A percentile compares a stretch with the other conserved stretches of the same genome.
Conservation (phyloP, 2,797 vertebrate genomes). For the Pantherophis alleghaniensis region DNA sequence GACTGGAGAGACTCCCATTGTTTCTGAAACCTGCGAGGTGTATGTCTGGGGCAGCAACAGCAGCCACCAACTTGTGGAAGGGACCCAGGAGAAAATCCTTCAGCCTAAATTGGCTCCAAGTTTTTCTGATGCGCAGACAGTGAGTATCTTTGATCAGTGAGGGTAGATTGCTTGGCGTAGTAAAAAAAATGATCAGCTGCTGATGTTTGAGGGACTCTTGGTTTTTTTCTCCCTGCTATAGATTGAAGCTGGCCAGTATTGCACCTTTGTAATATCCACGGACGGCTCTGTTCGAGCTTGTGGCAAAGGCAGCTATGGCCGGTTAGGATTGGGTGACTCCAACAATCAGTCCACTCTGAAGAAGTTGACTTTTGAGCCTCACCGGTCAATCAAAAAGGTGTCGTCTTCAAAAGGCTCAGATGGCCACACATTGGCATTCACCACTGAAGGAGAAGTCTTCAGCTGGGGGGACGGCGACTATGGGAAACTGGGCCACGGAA, state of each 20-base stretch:
- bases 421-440: slow-evolving; percentile 82
- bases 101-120: slow-evolving; percentile 82
- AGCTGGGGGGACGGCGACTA: slow-evolving; percentile 84
- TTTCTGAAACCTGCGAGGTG: slow-evolving; percentile 95
- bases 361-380: slow-evolving; percentile 82
- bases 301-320: slow-evolving; percentile 82
- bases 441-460: slow-evolving; percentile 83
- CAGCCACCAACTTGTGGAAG: slow-evolving; percentile 82
- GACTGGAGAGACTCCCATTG: slow-evolving; percentile 85
- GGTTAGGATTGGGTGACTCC: slow-evolving; percentile 80
- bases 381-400: slow-evolving; percentile 82
- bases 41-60: slow-evolving; percentile 88
- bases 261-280: slow-evolving; percentile 81
- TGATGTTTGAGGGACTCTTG: slow-evolving; percentile 22
- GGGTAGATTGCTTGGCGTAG: neutral
- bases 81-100: slow-evolving; percentile 82
- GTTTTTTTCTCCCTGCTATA: slow-evolving; percentile 54
- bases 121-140: slow-evolving; percentile 83
- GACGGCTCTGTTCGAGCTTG: slow-evolving; percentile 83
- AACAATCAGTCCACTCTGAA: slow-evolving; percentile 84
- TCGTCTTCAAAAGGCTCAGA: slow-evolving; percentile 84
- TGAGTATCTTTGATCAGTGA: slow-evolving; percentile 60
- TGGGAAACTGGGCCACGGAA: slow-evolving; percentile 81
- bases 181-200: neutral
- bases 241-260: slow-evolving; percentile 85